Evolutionary conservation across 2,113 vertebrate species (phyloP).

Genomic region (Puffinus mauretanicus): DNA sequence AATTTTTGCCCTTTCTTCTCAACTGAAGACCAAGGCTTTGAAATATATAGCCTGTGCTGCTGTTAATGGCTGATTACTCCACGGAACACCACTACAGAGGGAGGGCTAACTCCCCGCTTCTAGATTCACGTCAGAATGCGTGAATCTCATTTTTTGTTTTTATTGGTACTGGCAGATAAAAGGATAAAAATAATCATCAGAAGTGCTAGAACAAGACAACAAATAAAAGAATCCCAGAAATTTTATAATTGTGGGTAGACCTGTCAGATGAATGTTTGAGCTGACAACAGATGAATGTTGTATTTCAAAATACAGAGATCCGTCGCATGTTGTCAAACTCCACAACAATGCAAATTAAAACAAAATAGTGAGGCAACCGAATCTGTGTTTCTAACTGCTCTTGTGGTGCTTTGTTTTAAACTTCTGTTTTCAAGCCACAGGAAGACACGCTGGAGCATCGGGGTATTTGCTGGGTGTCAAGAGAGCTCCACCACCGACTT

Average conservation of each 20-base stretch:
- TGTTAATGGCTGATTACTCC: background rate
- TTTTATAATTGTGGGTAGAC: background rate
- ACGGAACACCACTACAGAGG: background rate
- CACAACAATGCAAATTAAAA: background rate
- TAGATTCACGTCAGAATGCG: background rate
- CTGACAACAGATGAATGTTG: background rate
- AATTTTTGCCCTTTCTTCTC: background rate
- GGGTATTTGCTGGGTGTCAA: background rate
- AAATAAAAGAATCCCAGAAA: background rate
- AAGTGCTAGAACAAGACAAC: background rate
- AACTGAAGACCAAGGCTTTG: background rate
- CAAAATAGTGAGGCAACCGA: background rate
- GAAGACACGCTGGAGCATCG: background rate
- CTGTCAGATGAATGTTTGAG: background rate
- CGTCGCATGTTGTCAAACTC: background rate
- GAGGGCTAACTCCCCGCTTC: background rate
- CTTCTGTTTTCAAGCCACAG: background rate
- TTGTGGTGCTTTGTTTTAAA: background rate
- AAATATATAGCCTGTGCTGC: background rate
- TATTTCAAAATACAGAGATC: background rate
- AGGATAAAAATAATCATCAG: constrained; percentile 20
- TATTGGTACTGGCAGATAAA: constrained; percentile 34
- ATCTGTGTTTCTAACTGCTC: background rate
- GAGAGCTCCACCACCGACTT: background rate
- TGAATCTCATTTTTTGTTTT: background rate